Base-by-base conservation (phyloP, 1,140 invertebrate genomes). In the Brachystomella parvula region DNA sequence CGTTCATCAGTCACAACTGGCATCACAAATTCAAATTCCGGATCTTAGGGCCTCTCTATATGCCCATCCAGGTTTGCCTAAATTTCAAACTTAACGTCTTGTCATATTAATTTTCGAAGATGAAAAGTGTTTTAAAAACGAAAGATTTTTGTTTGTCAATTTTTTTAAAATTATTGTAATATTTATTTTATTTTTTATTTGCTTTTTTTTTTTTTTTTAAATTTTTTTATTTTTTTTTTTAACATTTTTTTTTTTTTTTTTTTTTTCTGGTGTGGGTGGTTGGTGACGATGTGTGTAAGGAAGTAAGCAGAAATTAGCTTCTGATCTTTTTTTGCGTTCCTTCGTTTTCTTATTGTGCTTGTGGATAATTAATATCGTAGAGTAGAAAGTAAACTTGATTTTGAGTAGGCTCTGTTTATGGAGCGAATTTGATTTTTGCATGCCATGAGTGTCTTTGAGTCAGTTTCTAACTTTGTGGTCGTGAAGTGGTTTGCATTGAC, bases 31-130 rank as follows among this genome's bases (percentile, higher is more conserved):
- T 6, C 49, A 53, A 53, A 72, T 74, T 66, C 73, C 71, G 47
- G 71, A 74, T 73, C 68, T 74, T 33, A 74, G 73, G 67, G 61
- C 73, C 60, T 71, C 73, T 57, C 73, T 74, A 67, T 72, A 74
- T 64, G 61, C 58, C 29, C 57, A 63, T 64, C 59, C 64, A 67
- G 65, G 65, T 67, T 62, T 47, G 60, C 63, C 53, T 65, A 19
- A 65, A 12, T 44, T n/a, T n/a, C 9, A n/a, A n/a, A n/a, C n/a
- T n/a, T n/a, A n/a, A n/a, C n/a, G n/a, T n/a, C n/a, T n/a, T n/a
- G n/a, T n/a, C n/a, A n/a, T n/a, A n/a, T n/a, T n/a, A n/a, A n/a
- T n/a, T n/a, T n/a, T n/a, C n/a, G n/a, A n/a, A n/a, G n/a, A n/a
- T n/a, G n/a, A n/a, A n/a, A n/a, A n/a, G n/a, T n/a, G n/a, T n/a